Evolutionary conservation across 2,797 vertebrate species (phyloP).

Genomic region (Poecilia picta): DNA sequence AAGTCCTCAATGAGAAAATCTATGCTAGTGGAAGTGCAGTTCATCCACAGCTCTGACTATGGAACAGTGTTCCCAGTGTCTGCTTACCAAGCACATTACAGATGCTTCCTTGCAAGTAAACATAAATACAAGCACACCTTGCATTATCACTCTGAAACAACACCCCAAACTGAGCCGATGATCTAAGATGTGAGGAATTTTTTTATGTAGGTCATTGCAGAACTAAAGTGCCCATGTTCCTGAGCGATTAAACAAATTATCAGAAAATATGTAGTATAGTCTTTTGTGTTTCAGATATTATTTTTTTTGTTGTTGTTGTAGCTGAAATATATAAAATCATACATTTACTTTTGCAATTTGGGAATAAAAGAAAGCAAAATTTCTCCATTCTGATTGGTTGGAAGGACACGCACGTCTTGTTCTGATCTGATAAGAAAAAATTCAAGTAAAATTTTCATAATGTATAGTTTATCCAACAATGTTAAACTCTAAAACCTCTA

Average conservation of each 20-base stretch:
- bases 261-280: not conserved
- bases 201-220: not conserved
- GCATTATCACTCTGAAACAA: not conserved
- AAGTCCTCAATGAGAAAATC: conserved; percentile 45
- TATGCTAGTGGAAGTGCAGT: conserved; percentile 27
- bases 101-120: conserved; percentile 14
- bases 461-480: not conserved
- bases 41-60: conserved; percentile 29
- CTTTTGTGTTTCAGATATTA: not conserved
- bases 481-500: not conserved
- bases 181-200: conserved; percentile 2
- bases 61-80: conserved; percentile 27
- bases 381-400: not conserved
- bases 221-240: not conserved
- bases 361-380: not conserved
- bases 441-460: not conserved
- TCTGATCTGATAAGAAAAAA: not conserved
- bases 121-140: conserved; percentile 2
- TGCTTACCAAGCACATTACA: conserved; percentile 43
- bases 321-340: not conserved
- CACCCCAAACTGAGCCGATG: conserved; percentile 4
- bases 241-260: not conserved
- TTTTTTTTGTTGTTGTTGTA: not conserved
- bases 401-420: not conserved
- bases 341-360: not conserved